Evolutionary conservation across 2,888 invertebrate genomes (phyloP), one percentile per base, ranked within the genome.

Genomic region (Hedychridium roseum): DNA sequence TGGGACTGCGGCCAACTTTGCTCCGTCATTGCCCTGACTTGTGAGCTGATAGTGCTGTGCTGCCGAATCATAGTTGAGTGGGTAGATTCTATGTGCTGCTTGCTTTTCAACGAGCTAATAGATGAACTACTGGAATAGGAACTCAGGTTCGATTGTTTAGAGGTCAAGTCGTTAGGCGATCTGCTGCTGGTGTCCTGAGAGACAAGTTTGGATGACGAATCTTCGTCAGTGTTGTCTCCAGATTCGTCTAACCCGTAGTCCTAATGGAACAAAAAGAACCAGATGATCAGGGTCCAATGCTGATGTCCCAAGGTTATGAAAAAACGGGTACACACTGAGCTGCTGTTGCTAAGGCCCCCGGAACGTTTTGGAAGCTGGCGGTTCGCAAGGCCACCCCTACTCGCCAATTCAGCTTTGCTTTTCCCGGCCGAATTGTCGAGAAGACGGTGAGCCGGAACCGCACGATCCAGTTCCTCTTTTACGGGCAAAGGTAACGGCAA

Each of bases 391-490:
- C 88, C 88, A 51, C 90, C 89, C 61, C 88, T 85, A 54, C 88
- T 89, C 46, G 91, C 95, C 65, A 96, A 83, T 80, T 95, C 94
- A 12, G 92, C 94, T 81, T 91, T 91, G 54, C 87, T 86, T 78
- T 89, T 89, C 56, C 88, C 91, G 11, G 89, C 91, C 1, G 94
- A 91, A 66, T 90, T 91, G 80, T 97, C 96, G 38, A 97, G 84
- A 55, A 95, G 83, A 73, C 88, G 89, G 66, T 91, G 90, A 63
- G 91, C 91, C 41, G 95, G 95, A 50, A 96, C 90, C 0, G 91
- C 92, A 57, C 89, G 86, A 80, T 94, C 93, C 67, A 94, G 82
- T 80, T 94, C 94, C 70, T 92, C 78, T 42, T 77, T 77, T 3
- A 78, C 71, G 1, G 77, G 76, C 18, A 76, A 43, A 9, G 75